Base-by-base conservation (phyloP, 2,888 invertebrate species). In the Ceriagrion tenellum region DNA sequence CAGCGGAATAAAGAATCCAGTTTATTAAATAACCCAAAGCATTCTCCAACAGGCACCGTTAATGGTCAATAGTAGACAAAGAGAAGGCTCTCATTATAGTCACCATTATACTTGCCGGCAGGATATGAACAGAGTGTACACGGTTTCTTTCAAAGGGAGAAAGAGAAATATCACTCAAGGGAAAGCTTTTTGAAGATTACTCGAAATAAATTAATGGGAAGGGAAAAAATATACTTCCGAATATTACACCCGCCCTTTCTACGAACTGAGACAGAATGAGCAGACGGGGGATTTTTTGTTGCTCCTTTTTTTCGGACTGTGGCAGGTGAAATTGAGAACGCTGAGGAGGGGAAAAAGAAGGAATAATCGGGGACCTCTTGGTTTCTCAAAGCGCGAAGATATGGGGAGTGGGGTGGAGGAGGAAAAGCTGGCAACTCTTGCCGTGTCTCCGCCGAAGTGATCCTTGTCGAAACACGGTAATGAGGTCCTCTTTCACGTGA, bases 401-500 rank as follows among this genome's bases (percentile, higher is more conserved):
- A 93, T 59, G 69, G 6, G 35, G 55, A 63, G 16, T 16, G 59
- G 59, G 56, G 59, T 20, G 12, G 59, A 16, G 59, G 20, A 91
- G 20, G 63, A 93, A 55, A 74, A 81, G 13, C 30, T 81, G 81
- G 35, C 30, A 35, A 74, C 69, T 26, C 26, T 47, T 47, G 69
- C n/a, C 59, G 40, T 40, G 93, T 69, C 40, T 69, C 40, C 26
- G 91, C 40, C 91, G 26, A 93, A 93, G 69, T 93, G 69, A 93
- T 93, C 69, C 93, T 69, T 69, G 69, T 69, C 69, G 93, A 69
- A 93, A 93, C 69, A 93, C 93, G 69, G 69, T 93, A 93, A 93
- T 93, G 93, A 93, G 47, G 69, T 74, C 55, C 93, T 69, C 81
- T 93, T 93, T 69, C 69, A 93, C 69, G 93, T 40, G 63, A 63